Evolutionary conservation across 2,888 invertebrate genomes (phyloP), one percentile per base, ranked within the genome.

Genomic region (Megamerina dolium): DNA sequence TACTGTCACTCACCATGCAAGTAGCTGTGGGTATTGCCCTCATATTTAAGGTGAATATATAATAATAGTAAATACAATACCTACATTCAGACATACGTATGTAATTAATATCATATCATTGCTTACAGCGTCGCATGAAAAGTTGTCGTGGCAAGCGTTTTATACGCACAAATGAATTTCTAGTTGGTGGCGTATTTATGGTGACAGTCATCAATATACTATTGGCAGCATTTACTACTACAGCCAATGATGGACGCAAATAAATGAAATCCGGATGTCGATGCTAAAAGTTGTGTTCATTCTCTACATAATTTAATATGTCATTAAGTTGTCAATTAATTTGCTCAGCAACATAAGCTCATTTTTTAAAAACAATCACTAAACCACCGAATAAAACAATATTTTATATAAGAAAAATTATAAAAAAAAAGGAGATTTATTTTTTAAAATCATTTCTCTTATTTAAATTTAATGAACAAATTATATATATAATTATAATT

Each of bases 191-290:
- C 4, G 75, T 83, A 2, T 84, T 83, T 63, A 61, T 83, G 32
- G 77, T 84, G 39, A 81, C 83, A 2, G 77, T 83, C 33, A 74
- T 84, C 51, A 85, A 85, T 59, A 78, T 85, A 27, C 76, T 85
- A 50, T 75, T 83, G 39, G 81, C 82, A 6, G 64, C 68, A 14
- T 66, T 72, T 37, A 72, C 72, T 34, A 65, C 67, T 26, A 70
- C 68, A 18, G 63, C n/a, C n/a, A n/a, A n/a, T n/a, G n/a, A n/a
- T n/a, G n/a, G n/a, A 65, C 34, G 54, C 45, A 18, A 38, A n/a
- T 17, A 46, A 49, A 29, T 44, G 14, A 23, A 37, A 32, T 29
- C 31, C 9, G 21, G 17, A 9, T 10, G n/a, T n/a, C n/a, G n/a
- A n/a, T n/a, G n/a, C n/a, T n/a, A n/a, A n/a, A n/a, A n/a, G n/a